Percentiles rank a stretch among this genome's conserved stretches.
These are phyloP conservation scores for Pogona vitticeps DNA, from an alignment of 2,113 vertebrate species.

Conservation along the genomic window DNA sequence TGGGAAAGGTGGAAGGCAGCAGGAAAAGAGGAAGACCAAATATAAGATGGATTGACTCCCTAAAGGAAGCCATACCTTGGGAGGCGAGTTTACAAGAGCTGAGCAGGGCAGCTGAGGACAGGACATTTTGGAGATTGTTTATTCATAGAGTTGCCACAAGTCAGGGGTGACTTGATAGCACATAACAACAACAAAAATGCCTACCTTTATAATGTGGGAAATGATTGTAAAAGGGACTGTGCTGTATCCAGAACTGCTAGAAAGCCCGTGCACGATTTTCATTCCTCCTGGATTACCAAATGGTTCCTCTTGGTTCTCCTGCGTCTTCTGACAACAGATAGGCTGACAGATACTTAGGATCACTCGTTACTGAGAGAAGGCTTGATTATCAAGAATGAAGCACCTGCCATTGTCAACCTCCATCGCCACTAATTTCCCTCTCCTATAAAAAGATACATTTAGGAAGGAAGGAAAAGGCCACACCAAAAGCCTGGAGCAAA, in stretches of 20 bases:
- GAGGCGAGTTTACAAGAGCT: background rate
- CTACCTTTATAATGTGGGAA: background rate
- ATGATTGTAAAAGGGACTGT: background rate
- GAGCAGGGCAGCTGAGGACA: no score
- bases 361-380: background rate
- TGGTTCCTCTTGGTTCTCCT: background rate
- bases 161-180: no score
- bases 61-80: background rate
- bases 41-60: no score
- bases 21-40: no score
- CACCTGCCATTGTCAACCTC: background rate
- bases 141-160: no score
- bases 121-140: no score
- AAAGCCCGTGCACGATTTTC: no score
- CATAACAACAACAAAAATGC: background rate
- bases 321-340: background rate
- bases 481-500: background rate
- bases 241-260: background rate
- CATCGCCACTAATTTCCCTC: background rate
- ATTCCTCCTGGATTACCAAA: background rate
- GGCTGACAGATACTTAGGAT: background rate
- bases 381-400: background rate
- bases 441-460: background rate
- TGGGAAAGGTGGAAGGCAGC: background rate
- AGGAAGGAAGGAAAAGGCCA: background rate